Evolutionary conservation across 2,797 vertebrate species (phyloP).

Genomic region (Arvicola amphibius): DNA sequence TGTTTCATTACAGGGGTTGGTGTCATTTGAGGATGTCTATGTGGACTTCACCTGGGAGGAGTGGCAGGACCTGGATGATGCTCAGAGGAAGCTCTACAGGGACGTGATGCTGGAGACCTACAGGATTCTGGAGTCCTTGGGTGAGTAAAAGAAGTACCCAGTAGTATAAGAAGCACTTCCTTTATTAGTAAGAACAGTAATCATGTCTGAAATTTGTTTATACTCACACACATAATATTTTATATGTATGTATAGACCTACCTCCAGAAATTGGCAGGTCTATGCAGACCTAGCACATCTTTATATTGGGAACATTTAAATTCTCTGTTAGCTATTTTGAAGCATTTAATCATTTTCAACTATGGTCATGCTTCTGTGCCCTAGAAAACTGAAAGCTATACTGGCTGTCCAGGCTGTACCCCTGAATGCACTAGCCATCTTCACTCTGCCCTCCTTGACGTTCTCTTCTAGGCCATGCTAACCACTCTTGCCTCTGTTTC

Average conservation of each 20-base stretch:
- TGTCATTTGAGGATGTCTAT: constrained; percentile 65
- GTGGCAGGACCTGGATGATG: constrained; percentile 55
- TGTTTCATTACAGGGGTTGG: constrained; percentile 40
- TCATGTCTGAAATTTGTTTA: not conserved
- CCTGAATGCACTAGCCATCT: not conserved
- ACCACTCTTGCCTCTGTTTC: not conserved
- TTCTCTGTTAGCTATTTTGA: not conserved
- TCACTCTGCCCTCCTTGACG: not conserved
- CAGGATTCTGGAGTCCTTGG: constrained; percentile 49
- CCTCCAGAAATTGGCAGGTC: not conserved
- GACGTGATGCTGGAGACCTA: constrained; percentile 73
- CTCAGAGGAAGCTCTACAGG: constrained; percentile 60
- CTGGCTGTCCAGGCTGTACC: not conserved
- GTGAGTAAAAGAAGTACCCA: not conserved
- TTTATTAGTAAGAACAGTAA: not conserved
- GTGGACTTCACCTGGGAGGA: constrained; percentile 66
- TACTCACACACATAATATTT: not conserved
- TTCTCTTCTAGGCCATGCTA: not conserved
- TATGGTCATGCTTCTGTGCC: not conserved
- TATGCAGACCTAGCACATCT: not conserved
- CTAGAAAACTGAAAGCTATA: not conserved
- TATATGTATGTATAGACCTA: not conserved
- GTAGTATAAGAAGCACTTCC: not conserved
- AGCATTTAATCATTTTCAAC: not conserved
- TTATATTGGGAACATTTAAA: not conserved